These are phyloP conservation scores for Dryomyza anilis DNA, from an alignment of 2,888 invertebrate genomes.

Conservation along the genomic window DNA sequence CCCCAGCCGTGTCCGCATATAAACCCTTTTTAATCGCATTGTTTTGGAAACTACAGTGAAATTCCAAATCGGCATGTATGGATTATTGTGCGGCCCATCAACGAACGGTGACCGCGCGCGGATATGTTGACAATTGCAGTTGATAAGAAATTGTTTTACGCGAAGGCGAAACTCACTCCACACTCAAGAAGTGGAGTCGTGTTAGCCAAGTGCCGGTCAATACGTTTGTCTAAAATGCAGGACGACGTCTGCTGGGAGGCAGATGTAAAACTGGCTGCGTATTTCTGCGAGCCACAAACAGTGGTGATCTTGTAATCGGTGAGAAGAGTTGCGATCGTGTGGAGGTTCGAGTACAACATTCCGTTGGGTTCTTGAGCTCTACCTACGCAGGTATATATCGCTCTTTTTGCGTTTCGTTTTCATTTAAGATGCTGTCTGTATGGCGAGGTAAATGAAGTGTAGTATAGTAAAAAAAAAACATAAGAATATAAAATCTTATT, in stretches of 20 bases:
- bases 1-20: background rate
- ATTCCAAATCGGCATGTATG: background rate
- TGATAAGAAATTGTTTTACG: constrained; percentile 9
- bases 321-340: background rate
- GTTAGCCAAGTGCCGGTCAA: background rate
- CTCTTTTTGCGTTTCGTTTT: background rate
- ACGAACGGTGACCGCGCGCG: background rate
- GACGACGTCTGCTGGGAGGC: background rate
- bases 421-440: background rate
- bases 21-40: constrained; percentile 1
- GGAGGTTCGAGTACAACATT: background rate
- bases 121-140: constrained; percentile 9
- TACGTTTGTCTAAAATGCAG: background rate
- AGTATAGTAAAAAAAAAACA: background rate
- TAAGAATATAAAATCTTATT: background rate
- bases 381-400: background rate
- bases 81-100: background rate
- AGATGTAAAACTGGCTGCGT: background rate
- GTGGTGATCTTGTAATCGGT: too few relatives aligned
- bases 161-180: background rate
- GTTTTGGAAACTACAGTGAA: background rate
- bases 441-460: background rate
- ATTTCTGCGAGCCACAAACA: background rate
- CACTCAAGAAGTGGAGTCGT: background rate
- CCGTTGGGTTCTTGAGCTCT: background rate